These are phyloP conservation scores for Lycophotia porphyrea DNA, from an alignment of 2,888 invertebrate genomes.

Conservation along the genomic window DNA sequence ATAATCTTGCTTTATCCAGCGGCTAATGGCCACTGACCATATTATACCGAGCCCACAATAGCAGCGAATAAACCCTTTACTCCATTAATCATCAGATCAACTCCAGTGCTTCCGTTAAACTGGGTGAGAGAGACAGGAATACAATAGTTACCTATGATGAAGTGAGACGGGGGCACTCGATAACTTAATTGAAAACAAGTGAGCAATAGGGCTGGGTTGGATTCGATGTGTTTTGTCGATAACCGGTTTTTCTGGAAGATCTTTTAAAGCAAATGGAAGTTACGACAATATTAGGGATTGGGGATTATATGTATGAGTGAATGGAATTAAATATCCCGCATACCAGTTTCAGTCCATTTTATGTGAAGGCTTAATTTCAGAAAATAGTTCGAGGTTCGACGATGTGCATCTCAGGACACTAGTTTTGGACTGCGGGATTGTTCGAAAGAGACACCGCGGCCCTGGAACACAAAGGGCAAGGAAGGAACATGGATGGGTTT, in stretches of 20 bases:
- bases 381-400: background rate
- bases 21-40: conserved; percentile 60
- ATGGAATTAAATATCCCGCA: background rate
- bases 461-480: no score
- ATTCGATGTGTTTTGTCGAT: conserved; percentile 50
- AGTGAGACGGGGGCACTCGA: conserved; percentile 75
- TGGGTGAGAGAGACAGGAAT: conserved; percentile 69
- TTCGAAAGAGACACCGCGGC: no score
- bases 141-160: conserved; percentile 45
- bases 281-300: background rate
- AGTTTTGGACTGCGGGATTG: no score
- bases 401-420: background rate
- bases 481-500: no score
- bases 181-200: conserved; percentile 87
- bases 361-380: background rate
- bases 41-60: conserved; percentile 53
- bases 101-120: conserved; percentile 83
- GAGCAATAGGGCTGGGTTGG: conserved; percentile 71
- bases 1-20: conserved; percentile 57
- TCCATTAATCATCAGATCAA: conserved; percentile 85
- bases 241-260: background rate
- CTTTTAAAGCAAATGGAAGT: background rate
- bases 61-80: conserved; percentile 75
- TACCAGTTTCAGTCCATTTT: background rate
- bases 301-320: background rate